A percentile compares a stretch with the other conserved stretches of the same genome.
Conservation (phyloP, 2,888 invertebrate genomes). For the Synanthedon vespiformis region DNA sequence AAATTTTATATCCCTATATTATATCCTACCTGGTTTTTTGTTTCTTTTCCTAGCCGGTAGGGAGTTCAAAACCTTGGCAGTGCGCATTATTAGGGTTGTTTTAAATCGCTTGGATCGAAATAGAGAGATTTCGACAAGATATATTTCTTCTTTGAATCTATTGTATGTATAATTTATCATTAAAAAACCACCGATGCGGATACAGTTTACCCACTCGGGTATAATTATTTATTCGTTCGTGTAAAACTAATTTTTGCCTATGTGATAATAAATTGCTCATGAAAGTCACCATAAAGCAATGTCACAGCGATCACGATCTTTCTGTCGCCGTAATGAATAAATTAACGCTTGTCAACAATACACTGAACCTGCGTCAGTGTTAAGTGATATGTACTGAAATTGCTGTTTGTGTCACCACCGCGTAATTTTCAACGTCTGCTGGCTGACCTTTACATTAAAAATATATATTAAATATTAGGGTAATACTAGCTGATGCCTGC, state of each 20-base stretch:
- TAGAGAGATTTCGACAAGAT: too few species aligned
- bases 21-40: too few species aligned
- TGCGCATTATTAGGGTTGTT: too few species aligned
- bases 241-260: slow-evolving; percentile 6
- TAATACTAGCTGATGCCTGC: too few species aligned
- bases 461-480: too few species aligned
- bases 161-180: background rate
- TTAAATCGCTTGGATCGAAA: too few species aligned
- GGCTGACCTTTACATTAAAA: too few species aligned
- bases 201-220: background rate
- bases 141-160: too few species aligned
- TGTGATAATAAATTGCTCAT: slow-evolving; percentile 11
- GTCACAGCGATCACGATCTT: slow-evolving; percentile 39
- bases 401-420: background rate
- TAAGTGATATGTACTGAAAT: slow-evolving; percentile 11
- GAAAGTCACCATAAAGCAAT: slow-evolving; percentile 19
- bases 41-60: too few species aligned
- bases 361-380: slow-evolving; percentile 8
- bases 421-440: too few species aligned
- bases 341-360: slow-evolving; percentile 22
- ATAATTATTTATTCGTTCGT: slow-evolving; percentile 3
- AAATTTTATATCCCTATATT: too few species aligned
- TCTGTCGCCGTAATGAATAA: slow-evolving; percentile 36
- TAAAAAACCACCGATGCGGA: background rate
- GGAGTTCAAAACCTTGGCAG: too few species aligned